These are phyloP conservation scores for Liposcelis brunnea DNA, from an alignment of 2,888 invertebrate species.

Conservation along the genomic window DNA sequence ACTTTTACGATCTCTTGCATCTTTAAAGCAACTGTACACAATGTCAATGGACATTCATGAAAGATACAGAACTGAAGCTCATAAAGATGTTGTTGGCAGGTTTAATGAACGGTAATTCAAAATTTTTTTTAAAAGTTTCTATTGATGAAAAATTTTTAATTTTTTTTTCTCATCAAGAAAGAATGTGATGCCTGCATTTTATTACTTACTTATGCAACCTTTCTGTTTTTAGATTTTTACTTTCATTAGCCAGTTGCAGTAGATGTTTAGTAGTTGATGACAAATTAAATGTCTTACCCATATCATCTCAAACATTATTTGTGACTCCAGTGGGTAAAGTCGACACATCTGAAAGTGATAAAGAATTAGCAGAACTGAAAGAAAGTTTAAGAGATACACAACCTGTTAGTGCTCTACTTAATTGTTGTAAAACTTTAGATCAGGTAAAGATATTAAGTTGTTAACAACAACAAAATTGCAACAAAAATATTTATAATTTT, in stretches of 20 bases:
- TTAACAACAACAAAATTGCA: neutral
- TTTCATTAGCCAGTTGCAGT: slow-evolving; percentile 74
- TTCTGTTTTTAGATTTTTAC: slow-evolving; percentile 49
- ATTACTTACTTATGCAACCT: neutral
- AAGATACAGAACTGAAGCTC: slow-evolving; percentile 86
- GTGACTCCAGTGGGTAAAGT: slow-evolving; percentile 50
- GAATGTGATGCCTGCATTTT: neutral
- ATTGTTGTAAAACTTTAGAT: slow-evolving; percentile 80
- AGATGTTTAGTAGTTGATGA: slow-evolving; percentile 91
- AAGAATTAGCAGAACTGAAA: slow-evolving; percentile 56
- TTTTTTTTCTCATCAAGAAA: neutral
- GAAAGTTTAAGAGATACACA: slow-evolving; percentile 76
- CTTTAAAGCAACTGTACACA: slow-evolving; percentile 84
- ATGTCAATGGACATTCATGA: slow-evolving; percentile 98
- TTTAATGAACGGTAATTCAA: slow-evolving; percentile 71
- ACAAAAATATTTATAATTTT: slow-evolving; percentile 4
- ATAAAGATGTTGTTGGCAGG: slow-evolving; percentile 75
- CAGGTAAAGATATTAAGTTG: slow-evolving; percentile 34
- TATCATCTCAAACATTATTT: slow-evolving; percentile 65
- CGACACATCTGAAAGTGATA: slow-evolving; percentile 31
- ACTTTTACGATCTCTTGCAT: slow-evolving; percentile 66
- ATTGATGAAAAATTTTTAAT: too few species aligned
- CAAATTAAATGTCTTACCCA: slow-evolving; percentile 74
- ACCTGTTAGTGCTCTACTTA: slow-evolving; percentile 75
- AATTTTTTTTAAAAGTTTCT: neutral